Evolutionary conservation across 1,140 invertebrate genomes (phyloP), one percentile per base, ranked within the genome.

Genomic region (Trichonephila clavipes): DNA sequence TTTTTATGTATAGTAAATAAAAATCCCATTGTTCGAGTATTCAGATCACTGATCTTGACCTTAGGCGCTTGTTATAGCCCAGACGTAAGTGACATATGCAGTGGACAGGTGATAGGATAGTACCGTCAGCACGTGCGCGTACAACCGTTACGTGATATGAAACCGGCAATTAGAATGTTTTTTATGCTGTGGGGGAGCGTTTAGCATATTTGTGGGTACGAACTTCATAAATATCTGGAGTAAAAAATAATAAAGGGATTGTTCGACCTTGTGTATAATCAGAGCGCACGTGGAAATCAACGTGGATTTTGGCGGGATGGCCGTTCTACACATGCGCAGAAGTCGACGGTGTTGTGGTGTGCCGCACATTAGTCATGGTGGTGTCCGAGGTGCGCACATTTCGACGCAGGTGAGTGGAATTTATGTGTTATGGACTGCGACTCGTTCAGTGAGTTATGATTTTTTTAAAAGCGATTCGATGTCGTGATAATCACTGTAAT

Each of bases 11-110:
- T n/a, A n/a, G 82, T 85, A 59, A 85, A 58, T 85, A 58, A 85
- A 40, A 34, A 77, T 12, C 58, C 58, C 44, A 85, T 85, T 85
- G 82, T 85, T 85, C 82, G 18, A 10, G 51, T 24, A n/a, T n/a
- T 44, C 82, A 59, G 44, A 58, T 85, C 44, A 85, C 51, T 21
- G 82, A 12, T 58, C 82, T 85, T 85, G 82, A 85, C 82, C 82
- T 85, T 85, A 51, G 21, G 58, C 10, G 58, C 82, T 16, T 21
- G 44, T 85, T 58, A 85, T 24, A 58, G 44, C 16, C 4, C 21
- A 59, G 58, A 83, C 44, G 24, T 34, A 85, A 58, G 51, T 59
- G 82, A 58, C 82, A 85, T 18, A 24, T 3, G n/a, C 12, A 34
- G 14, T 19, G 5, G 72, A 77, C 34, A 77, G 72, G 72, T 40